Base-by-base conservation (phyloP, 2,888 invertebrate species). In the Mesochorus sp. region DNA sequence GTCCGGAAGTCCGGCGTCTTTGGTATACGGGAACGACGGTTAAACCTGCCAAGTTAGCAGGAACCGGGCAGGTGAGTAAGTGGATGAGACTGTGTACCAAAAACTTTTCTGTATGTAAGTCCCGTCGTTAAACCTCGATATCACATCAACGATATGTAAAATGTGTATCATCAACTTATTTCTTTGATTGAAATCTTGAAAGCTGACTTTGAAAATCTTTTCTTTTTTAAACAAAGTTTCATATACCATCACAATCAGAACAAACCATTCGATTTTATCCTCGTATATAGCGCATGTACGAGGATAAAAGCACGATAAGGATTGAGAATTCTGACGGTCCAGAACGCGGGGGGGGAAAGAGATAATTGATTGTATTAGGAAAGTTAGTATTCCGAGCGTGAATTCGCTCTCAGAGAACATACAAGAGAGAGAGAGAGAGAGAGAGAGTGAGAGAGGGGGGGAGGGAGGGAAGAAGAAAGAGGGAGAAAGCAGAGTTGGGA, bases 361-460 rank as follows among this genome's bases (percentile, higher is more conserved):
- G 89, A 89, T 89, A 90, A 89, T 89, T 89, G 88, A 90, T 90
- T 89, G 88, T 88, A 88, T 90, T 89, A 90, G 86, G 85, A 81
- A 87, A 89, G 88, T 89, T 89, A 86, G 89, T 90, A 90, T 90
- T 90, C 89, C 81, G 83, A 78, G 81, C 84, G 86, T 84, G 88
- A 88, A 86, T 88, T 87, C 67, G 51, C 47, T 73, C 51, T 17
- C n/a, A n/a, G 53, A 67, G 64, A 47, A 70, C 49, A 68, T 12
- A 49, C 49, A 57, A 39, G 47, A 28, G n/a, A 64, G 53, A 44
- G 42, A 57, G 57, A 66, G n/a, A n/a, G n/a, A n/a, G n/a, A n/a
- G n/a, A n/a, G n/a, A n/a, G n/a, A n/a, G n/a, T n/a, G n/a, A n/a
- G n/a, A n/a, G n/a, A n/a, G n/a, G n/a, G n/a, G 28, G 17, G 42